Conservation (phyloP, 2,113 vertebrate species). For the Pseudopodoces humilis region DNA sequence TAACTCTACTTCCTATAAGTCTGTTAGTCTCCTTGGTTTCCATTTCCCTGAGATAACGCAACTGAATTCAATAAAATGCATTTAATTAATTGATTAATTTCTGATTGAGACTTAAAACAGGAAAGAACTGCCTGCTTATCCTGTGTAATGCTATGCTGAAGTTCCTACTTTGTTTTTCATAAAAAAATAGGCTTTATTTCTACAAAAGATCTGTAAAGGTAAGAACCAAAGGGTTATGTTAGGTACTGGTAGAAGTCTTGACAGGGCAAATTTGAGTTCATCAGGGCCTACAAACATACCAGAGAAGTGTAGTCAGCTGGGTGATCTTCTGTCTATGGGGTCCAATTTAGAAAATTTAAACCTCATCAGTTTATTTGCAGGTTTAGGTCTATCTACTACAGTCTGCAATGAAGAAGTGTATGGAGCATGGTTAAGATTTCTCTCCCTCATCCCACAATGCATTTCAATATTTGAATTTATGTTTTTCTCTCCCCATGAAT, state of each 20-base stretch:
- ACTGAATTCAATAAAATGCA: constrained; percentile 6
- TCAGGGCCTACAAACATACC: neutral
- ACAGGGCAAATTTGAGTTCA: neutral
- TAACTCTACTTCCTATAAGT: neutral
- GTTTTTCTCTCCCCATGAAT: neutral
- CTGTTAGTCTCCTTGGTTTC: neutral
- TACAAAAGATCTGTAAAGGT: neutral
- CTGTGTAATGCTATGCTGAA: neutral
- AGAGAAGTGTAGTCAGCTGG: neutral
- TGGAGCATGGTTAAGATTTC: neutral
- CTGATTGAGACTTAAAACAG: neutral
- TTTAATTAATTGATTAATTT: constrained; percentile 8
- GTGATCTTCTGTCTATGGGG: neutral
- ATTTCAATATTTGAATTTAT: neutral
- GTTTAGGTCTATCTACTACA: neutral
- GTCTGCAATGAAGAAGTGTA: neutral
- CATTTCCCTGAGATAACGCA: neutral
- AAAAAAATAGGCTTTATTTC: neutral
- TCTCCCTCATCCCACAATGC: neutral
- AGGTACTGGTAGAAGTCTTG: neutral
- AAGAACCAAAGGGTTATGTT: neutral
- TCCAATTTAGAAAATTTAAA: neutral
- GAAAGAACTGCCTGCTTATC: neutral
- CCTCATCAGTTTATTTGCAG: neutral
- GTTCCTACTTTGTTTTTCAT: neutral